Percentiles rank a stretch among this genome's conserved stretches.
Evolutionary conservation across 2,797 vertebrate genomes (phyloP).

Genomic region (Falco berigora): DNA sequence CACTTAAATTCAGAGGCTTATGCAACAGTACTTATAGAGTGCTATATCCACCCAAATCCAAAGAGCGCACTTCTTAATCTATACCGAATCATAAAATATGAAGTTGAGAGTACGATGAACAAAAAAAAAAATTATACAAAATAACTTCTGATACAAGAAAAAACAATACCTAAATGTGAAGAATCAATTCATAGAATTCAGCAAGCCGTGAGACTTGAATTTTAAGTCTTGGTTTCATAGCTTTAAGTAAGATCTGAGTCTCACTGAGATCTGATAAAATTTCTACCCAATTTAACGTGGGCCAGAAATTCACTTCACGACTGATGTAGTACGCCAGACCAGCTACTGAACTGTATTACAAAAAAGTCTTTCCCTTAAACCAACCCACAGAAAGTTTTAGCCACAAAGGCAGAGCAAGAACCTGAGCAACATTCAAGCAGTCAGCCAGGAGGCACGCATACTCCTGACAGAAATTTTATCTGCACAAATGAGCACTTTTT

Average conservation of each 20-base stretch:
- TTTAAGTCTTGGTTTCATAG: background rate
- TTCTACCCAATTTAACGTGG: background rate
- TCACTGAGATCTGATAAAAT: background rate
- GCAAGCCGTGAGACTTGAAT: background rate
- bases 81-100: background rate
- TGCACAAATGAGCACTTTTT: background rate
- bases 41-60: background rate
- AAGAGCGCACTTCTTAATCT: background rate
- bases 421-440: background rate
- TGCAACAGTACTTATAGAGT: background rate
- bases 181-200: background rate
- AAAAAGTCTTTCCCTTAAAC: background rate
- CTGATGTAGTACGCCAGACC: background rate
- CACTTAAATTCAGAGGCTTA: background rate
- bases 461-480: background rate
- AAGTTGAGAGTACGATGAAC: background rate
- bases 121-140: background rate
- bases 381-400: background rate
- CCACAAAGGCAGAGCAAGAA: background rate
- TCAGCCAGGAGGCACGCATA: background rate
- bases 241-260: background rate
- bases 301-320: background rate
- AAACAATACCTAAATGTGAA: background rate
- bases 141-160: background rate
- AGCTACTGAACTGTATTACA: background rate